phyloP scores from a whole-genome alignment of 2,888 invertebrate genomes.

The Autographa pulchrina region DNA sequence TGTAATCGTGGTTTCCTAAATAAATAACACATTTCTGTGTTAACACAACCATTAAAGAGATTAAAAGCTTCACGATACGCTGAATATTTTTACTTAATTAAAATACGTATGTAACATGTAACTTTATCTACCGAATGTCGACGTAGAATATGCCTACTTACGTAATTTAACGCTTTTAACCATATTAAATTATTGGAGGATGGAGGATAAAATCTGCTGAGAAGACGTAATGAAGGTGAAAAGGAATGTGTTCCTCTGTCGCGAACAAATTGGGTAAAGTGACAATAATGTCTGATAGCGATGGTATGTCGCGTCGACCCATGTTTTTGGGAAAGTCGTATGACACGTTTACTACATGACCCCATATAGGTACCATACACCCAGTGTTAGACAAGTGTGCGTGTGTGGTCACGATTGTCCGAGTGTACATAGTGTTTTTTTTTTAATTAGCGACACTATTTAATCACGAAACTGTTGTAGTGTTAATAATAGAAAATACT shows the following conservation, averaged over 20 bases:
- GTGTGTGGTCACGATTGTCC: too few species aligned
- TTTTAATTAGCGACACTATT: too few species aligned
- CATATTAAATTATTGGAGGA: background rate
- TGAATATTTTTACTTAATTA: background rate
- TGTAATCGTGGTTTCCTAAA: background rate
- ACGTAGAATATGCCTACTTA: background rate
- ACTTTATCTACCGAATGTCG: background rate
- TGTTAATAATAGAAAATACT: too few species aligned
- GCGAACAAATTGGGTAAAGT: constrained; percentile 2
- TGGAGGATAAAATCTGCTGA: background rate
- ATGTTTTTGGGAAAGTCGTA: background rate
- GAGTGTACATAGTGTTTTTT: too few species aligned
- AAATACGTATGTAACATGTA: background rate
- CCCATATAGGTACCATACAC: too few species aligned
- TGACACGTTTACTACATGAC: too few species aligned
- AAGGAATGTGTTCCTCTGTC: background rate
- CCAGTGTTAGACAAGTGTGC: too few species aligned
- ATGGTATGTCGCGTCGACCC: background rate
- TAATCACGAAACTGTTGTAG: too few species aligned
- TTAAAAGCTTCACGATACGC: background rate
- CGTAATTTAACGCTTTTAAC: background rate
- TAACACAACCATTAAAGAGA: background rate
- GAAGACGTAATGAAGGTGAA: background rate
- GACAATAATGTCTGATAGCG: background rate
- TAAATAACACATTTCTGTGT: background rate